A percentile compares a stretch with the other conserved stretches of the same genome.
phyloP scores from a whole-genome alignment of 2,888 invertebrate genomes.

The Neoitamus cyanurus region DNA sequence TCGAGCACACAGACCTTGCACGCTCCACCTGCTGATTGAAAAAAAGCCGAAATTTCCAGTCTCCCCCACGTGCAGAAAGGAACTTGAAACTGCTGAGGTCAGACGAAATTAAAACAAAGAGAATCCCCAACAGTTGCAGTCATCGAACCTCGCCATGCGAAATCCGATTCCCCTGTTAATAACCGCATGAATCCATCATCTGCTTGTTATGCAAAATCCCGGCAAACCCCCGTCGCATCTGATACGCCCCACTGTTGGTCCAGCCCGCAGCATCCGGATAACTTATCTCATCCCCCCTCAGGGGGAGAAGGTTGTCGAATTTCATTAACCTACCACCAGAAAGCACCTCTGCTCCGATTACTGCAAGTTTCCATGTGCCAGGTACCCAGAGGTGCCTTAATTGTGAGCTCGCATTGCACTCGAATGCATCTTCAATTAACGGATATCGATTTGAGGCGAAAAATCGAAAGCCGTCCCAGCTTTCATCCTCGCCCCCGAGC shows the following conservation, averaged over 20 bases:
- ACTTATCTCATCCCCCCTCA: neutral
- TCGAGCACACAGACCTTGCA: neutral
- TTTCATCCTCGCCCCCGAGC: neutral
- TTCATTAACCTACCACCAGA: conserved; percentile 27
- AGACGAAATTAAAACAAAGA: neutral
- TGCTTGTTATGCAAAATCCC: neutral
- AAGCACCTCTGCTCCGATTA: neutral
- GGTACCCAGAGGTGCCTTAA: conserved; percentile 8
- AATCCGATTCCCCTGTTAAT: neutral
- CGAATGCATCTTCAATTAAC: conserved; percentile 39
- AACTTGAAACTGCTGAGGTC: neutral
- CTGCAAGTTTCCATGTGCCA: neutral
- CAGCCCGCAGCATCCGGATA: neutral
- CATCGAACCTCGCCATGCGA: neutral
- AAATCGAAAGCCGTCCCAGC: neutral
- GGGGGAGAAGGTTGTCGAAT: neutral
- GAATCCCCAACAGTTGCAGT: neutral
- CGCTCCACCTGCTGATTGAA: neutral
- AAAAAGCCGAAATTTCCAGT: neutral
- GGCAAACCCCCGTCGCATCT: neutral
- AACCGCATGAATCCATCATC: conserved; percentile 5
- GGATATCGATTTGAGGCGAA: conserved; percentile 23
- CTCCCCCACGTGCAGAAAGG: neutral
- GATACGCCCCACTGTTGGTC: neutral
- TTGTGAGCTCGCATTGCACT: conserved; percentile 36